phyloP scores from a whole-genome alignment of 2,888 invertebrate species.

The Schrankia costaestrigalis region DNA sequence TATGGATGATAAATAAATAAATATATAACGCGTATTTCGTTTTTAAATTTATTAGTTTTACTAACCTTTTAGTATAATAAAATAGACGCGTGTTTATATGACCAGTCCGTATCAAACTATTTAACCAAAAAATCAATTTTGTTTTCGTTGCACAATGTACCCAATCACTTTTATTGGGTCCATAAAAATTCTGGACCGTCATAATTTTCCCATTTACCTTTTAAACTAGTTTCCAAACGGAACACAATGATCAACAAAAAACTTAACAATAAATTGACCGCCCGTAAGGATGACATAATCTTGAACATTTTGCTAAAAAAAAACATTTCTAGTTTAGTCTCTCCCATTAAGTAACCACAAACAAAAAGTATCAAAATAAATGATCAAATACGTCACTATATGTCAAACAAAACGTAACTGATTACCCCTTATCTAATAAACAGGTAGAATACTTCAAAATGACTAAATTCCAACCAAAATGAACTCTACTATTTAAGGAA shows the following conservation, averaged over 20 bases:
- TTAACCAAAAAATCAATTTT: slow-evolving; percentile 9
- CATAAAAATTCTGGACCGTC: slow-evolving; percentile 23
- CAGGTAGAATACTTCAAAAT: slow-evolving; percentile 68
- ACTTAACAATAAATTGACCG: slow-evolving; percentile 28
- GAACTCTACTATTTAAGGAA: slow-evolving; percentile 18
- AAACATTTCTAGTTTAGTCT: slow-evolving; percentile 43
- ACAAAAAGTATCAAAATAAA: slow-evolving; percentile 31
- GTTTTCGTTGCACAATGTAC: slow-evolving; percentile 12
- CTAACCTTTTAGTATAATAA: too few relatives aligned
- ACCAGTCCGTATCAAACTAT: neutral
- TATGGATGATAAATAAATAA: too few relatives aligned
- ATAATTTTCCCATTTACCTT: slow-evolving; percentile 23
- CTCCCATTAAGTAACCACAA: slow-evolving; percentile 32
- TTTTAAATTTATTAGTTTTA: too few relatives aligned
- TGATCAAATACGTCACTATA: slow-evolving; percentile 47
- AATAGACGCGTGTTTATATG: neutral
- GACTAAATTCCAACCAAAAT: slow-evolving; percentile 47
- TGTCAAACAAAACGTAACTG: slow-evolving; percentile 70
- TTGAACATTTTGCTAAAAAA: slow-evolving; percentile 30
- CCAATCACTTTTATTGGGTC: slow-evolving; percentile 25
- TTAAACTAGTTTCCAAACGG: slow-evolving; percentile 20
- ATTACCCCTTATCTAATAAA: slow-evolving; percentile 64
- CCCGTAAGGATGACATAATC: slow-evolving; percentile 45
- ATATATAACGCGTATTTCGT: too few relatives aligned
- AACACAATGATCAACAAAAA: slow-evolving; percentile 27